phyloP scores from a whole-genome alignment of 2,797 vertebrate species.

The Manis javanica region DNA sequence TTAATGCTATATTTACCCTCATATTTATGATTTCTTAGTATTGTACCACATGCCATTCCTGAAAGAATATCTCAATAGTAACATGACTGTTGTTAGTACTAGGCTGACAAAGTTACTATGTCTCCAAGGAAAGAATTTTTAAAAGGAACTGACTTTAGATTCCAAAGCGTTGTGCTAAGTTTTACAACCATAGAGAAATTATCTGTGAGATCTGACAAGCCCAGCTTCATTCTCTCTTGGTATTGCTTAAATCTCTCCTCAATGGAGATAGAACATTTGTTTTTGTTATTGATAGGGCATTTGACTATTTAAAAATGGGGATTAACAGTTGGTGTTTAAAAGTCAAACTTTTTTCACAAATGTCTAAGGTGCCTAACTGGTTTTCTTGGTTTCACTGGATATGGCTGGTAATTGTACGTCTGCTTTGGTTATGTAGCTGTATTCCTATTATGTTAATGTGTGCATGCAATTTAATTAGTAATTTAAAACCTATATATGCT shows the following conservation, averaged over 20 bases:
- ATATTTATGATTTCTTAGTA: background rate
- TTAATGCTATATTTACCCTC: background rate
- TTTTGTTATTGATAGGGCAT: background rate
- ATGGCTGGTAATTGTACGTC: too few relatives aligned
- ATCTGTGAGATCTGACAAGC: background rate
- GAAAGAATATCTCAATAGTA: background rate
- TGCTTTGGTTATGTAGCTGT: too few relatives aligned
- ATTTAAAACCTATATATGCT: too few relatives aligned
- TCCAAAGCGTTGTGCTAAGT: background rate
- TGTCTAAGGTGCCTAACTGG: too few relatives aligned
- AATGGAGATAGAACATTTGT: background rate
- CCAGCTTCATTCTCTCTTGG: background rate
- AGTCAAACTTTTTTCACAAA: background rate
- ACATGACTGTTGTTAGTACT: background rate
- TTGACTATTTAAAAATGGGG: constrained; percentile 25
- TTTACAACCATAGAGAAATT: constrained; percentile 35
- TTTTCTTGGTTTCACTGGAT: too few relatives aligned
- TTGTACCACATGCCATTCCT: background rate
- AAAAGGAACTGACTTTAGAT: background rate
- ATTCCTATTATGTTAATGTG: too few relatives aligned
- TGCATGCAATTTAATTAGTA: too few relatives aligned
- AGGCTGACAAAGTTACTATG: background rate
- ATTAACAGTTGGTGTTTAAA: background rate
- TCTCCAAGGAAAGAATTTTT: background rate
- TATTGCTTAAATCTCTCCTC: background rate